These are phyloP conservation scores for Didymodactylos carnosus DNA, from an alignment of 2,888 invertebrate genomes.

Conservation along the genomic window DNA sequence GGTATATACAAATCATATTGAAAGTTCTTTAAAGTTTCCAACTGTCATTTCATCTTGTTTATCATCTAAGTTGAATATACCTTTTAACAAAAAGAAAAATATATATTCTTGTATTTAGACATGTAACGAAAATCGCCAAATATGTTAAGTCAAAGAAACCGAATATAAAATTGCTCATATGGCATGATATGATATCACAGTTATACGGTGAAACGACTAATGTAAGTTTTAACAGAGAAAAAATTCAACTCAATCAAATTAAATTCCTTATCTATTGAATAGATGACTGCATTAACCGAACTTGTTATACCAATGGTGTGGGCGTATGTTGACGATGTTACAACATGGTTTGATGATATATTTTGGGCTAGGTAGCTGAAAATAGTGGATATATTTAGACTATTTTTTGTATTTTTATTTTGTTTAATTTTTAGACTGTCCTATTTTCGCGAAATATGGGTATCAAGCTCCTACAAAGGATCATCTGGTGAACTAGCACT, in stretches of 20 bases:
- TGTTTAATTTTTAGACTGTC: not conserved
- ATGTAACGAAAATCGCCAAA: constrained; percentile 30
- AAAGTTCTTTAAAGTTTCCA: too few species aligned
- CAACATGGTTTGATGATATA: not conserved
- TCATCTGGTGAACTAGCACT: constrained; percentile 44
- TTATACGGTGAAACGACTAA: not conserved
- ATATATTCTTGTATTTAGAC: not conserved
- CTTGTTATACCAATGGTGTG: constrained; percentile 50
- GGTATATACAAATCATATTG: too few species aligned
- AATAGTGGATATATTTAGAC: not conserved
- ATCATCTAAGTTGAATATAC: too few species aligned
- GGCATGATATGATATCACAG: constrained; percentile 56
- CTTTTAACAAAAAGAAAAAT: too few species aligned
- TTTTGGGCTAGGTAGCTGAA: not conserved
- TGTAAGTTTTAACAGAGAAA: constrained; percentile 38
- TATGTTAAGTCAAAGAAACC: constrained; percentile 43
- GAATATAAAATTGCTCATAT: constrained; percentile 46
- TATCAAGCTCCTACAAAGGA: constrained; percentile 66
- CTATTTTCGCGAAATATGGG: constrained; percentile 52
- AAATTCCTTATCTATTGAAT: constrained; percentile 20
- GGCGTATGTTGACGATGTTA: constrained; percentile 42
- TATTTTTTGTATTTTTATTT: not conserved
- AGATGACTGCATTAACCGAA: constrained; percentile 20
- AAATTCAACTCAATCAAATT: constrained; percentile 60
- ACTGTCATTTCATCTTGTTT: too few species aligned